These are phyloP conservation scores for Sebastes fasciatus DNA, from an alignment of 2,113 vertebrate species.

Conservation along the genomic window DNA sequence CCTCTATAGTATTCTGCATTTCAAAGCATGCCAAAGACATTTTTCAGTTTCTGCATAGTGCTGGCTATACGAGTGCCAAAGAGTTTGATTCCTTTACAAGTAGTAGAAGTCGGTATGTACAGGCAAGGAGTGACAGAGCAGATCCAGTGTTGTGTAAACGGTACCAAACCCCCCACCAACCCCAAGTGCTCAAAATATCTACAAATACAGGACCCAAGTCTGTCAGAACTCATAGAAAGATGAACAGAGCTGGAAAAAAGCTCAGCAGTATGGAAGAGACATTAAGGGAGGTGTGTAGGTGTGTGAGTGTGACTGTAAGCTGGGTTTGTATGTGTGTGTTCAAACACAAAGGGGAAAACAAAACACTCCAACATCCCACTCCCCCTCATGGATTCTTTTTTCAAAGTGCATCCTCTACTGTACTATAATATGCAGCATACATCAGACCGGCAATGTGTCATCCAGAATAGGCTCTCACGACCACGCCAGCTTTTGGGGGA, in stretches of 20 bases:
- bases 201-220: slow-evolving; percentile 66
- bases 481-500: too few species aligned
- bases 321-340: slow-evolving; percentile 19
- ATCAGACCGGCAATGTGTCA: too few species aligned
- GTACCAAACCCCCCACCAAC: slow-evolving; percentile 48
- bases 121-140: slow-evolving; percentile 67
- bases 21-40: slow-evolving; percentile 87
- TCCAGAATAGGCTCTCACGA: too few species aligned
- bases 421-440: slow-evolving; percentile 44
- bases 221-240: slow-evolving; percentile 65
- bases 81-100: slow-evolving; percentile 78
- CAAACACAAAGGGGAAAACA: slow-evolving; percentile 24
- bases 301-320: slow-evolving; percentile 3
- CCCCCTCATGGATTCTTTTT: not conserved
- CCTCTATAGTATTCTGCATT: slow-evolving; percentile 86
- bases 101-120: slow-evolving; percentile 81
- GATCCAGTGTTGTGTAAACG: slow-evolving; percentile 77
- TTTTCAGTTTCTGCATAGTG: slow-evolving; percentile 86
- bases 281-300: slow-evolving; percentile 36
- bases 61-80: slow-evolving; percentile 84
- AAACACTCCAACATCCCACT: not conserved
- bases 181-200: slow-evolving; percentile 75
- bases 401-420: slow-evolving; percentile 44
- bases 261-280: slow-evolving; percentile 65
- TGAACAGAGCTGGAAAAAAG: slow-evolving; percentile 65